Base-by-base conservation (phyloP, 1,140 invertebrate genomes). In the Ooceraea biroi region DNA sequence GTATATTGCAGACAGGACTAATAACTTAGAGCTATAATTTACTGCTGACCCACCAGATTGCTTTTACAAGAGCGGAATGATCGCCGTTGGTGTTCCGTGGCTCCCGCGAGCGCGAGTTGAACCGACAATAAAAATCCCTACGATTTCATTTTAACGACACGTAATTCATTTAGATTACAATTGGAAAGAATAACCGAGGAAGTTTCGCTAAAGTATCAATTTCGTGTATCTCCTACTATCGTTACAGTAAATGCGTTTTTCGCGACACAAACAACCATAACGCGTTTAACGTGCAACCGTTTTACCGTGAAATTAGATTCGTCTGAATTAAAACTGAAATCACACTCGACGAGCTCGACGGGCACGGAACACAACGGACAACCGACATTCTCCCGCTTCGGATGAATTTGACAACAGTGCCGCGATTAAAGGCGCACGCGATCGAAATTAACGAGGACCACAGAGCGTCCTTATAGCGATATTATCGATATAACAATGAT, bases 401-500 rank as follows among this genome's bases (percentile, higher is more conserved):
- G 46, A 57, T 27, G 4, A 71, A 71, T 80, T 80, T 68, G 10
- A 68, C 44, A 57, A 58, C 36, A 80, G n/a, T 69, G 76, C 41
- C 52, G 30, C 58, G 52, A 86, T 87, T 73, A 73, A 82, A 48
- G 44, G 27, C 72, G 22, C 60, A 41, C 72, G 69, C 80, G 69
- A 85, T 88, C 72, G 77, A 88, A 88, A 82, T 77, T 60, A 83
- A 85, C 84, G 74, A 84, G 68, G 73, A 84, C 77, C 74, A 46
- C 72, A 86, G 41, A 71, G 72, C 82, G 84, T 85, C 60, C 60
- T 50, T 68, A 78, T 74, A 87, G 72, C 50, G 61, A 87, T 84
- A 76, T 78, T 69, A 83, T 77, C 48, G 74, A 88, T 69, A 83
- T 86, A 77, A 88, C 60, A 84, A 87, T 85, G 61, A 88, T 74